Base-by-base conservation (phyloP, 2,797 vertebrate genomes). In the Valencia hispanica region DNA sequence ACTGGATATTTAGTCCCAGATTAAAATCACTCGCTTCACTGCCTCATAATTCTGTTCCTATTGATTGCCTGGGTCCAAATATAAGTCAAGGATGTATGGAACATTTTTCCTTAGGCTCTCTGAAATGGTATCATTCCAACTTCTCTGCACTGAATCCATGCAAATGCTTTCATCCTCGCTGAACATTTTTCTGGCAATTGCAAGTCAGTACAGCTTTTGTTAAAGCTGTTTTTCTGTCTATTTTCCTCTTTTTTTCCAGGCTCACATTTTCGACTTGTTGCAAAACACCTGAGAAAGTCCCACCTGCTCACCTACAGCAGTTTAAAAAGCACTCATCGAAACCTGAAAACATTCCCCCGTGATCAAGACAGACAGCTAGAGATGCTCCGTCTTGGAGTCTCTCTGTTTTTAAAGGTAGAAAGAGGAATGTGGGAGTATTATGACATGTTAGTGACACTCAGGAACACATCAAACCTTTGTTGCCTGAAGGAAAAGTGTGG, bases 1-100 rank as follows among this genome's bases (percentile, higher is more conserved):
- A 88, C 92, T 93, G 94, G 94, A 95, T 95, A 95, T 95, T 96
- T 96, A 96, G 95, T 95, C 93, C 90, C 94, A 95, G 96, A 96
- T 96, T 96, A 95, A 95, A 96, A 96, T 95, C 94, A 92, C 85
- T 93, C 88, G 94, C 95, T 92, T 92, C 89, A 92, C 89, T 93
- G 92, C 92, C 85, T 94, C 91, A 91, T 94, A 95, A 95, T 96
- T 95, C 90, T 90, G 85, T 90, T 95, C 88, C 91, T 90, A 95
- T 95, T 95, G 95, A 96, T 95, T 93, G 93, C 88, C 89, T 86
- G 75, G 83, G 88, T 91, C 89, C 90, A 92, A 94, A 91, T 94
- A 90, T 92, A 94, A 94, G 92, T 94, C 90, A 89, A 91, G 87
- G 88, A 91, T 93, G 89, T 93, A 92, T 87, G 86, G 90, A 93